phyloP scores from a whole-genome alignment of 2,888 invertebrate species.

The Hyppa rectilinea region DNA sequence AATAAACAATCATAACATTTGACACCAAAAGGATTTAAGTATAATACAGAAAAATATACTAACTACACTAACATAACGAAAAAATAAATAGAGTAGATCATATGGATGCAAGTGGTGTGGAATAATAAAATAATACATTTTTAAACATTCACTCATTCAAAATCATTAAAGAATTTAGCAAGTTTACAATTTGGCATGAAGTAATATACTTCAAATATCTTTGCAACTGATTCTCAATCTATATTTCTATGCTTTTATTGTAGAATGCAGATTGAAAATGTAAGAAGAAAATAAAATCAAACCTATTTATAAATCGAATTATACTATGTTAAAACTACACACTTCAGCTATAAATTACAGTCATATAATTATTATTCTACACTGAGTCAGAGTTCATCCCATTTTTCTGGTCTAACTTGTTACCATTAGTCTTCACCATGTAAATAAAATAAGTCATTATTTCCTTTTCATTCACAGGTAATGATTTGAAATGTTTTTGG shows the following conservation, averaged over 20 bases:
- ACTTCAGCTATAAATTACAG: conserved; percentile 74
- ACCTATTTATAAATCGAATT: conserved; percentile 72
- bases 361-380: conserved; percentile 76
- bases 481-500: conserved; percentile 98
- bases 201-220: conserved; percentile 78
- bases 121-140: conserved; percentile 60
- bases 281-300: conserved; percentile 72
- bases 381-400: conserved; percentile 92
- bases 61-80: conserved; percentile 60
- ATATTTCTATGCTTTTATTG: conserved; percentile 68
- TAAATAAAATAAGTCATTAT: conserved; percentile 98
- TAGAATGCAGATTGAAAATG: conserved; percentile 77
- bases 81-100: conserved; percentile 67
- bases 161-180: conserved; percentile 59
- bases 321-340: conserved; percentile 74
- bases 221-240: conserved; percentile 72
- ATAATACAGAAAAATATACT: conserved; percentile 63
- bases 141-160: conserved; percentile 60
- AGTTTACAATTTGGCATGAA: conserved; percentile 75
- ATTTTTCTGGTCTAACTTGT: conserved; percentile 96
- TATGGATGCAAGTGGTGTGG: conserved; percentile 49
- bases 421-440: conserved; percentile 98
- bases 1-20: conserved; percentile 75
- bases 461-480: conserved; percentile 98
- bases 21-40: conserved; percentile 68